Percentiles rank a stretch among this genome's conserved stretches.
Conservation (phyloP, 2,888 invertebrate species). For the Eupithecia dodoneata region DNA sequence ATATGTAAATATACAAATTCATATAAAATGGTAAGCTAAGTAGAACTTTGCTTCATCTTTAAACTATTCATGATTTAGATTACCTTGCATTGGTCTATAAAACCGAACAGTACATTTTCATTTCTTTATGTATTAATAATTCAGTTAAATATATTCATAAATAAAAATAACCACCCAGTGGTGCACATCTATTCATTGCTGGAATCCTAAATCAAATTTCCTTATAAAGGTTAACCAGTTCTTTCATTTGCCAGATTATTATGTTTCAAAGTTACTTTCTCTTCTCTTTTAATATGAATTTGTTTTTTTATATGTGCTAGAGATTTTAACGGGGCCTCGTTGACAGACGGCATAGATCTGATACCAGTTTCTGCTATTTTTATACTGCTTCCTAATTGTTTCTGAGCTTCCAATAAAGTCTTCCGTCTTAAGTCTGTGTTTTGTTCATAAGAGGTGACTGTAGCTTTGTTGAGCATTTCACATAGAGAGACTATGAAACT, state of each 20-base stretch:
- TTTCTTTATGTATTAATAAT: background rate
- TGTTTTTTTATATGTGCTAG: constrained; percentile 61
- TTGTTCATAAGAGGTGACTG: constrained; percentile 53
- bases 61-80: no score
- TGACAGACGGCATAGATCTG: constrained; percentile 57
- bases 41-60: no score
- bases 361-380: constrained; percentile 64
- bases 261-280: constrained; percentile 47
- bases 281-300: constrained; percentile 56
- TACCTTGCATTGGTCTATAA: background rate
- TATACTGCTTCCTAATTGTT: constrained; percentile 60
- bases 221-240: constrained; percentile 71
- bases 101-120: background rate
- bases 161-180: constrained; percentile 44
- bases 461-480: constrained; percentile 68
- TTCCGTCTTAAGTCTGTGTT: constrained; percentile 59
- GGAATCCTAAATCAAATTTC: constrained; percentile 48
- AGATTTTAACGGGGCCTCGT: constrained; percentile 60
- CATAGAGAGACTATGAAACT: constrained; percentile 72
- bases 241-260: constrained; percentile 48
- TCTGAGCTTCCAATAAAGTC: constrained; percentile 63
- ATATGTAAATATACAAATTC: no score
- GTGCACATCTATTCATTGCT: constrained; percentile 24
- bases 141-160: background rate
- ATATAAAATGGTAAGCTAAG: no score